A percentile compares a stretch with the other conserved stretches of the same genome.
Conservation (phyloP, 2,797 vertebrate species). For the Betta splendens region DNA sequence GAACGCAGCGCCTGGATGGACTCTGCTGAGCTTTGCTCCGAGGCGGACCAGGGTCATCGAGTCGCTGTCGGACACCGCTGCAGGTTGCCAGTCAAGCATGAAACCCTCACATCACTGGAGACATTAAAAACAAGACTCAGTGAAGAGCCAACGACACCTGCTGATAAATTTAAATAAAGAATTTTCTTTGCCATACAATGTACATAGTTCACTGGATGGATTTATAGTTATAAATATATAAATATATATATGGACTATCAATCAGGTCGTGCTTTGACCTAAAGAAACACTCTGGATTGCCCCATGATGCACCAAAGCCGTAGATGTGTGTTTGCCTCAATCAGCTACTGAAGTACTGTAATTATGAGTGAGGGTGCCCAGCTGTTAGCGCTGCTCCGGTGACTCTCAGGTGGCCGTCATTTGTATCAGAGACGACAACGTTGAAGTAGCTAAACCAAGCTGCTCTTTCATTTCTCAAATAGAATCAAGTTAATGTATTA, state of each 20-base stretch:
- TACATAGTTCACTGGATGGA: constrained; percentile 73
- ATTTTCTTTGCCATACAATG: constrained; percentile 71
- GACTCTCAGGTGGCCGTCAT: constrained; percentile 16
- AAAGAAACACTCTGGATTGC: constrained; percentile 61
- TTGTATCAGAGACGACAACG: constrained; percentile 17
- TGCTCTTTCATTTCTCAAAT: background rate
- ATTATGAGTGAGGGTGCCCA: constrained; percentile 46
- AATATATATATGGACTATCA: constrained; percentile 60
- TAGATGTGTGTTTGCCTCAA: constrained; percentile 55
- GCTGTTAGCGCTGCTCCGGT: constrained; percentile 21
- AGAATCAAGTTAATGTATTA: background rate
- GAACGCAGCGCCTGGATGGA: constrained; percentile 47
- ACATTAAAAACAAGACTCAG: constrained; percentile 46
- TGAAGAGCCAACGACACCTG: constrained; percentile 58
- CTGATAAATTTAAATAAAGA: constrained; percentile 60
- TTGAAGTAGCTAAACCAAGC: background rate
- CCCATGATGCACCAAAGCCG: constrained; percentile 74
- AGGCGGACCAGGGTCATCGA: constrained; percentile 35
- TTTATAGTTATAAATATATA: constrained; percentile 69
- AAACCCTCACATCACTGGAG: constrained; percentile 60
- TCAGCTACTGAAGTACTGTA: constrained; percentile 54
- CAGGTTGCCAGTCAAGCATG: constrained; percentile 56
- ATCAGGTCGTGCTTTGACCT: constrained; percentile 41
- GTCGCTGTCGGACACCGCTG: constrained; percentile 31
- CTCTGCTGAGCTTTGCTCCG: constrained; percentile 44